Evolutionary conservation across 2,797 vertebrate genomes (phyloP).

Genomic region (Oophaga sylvatica): DNA sequence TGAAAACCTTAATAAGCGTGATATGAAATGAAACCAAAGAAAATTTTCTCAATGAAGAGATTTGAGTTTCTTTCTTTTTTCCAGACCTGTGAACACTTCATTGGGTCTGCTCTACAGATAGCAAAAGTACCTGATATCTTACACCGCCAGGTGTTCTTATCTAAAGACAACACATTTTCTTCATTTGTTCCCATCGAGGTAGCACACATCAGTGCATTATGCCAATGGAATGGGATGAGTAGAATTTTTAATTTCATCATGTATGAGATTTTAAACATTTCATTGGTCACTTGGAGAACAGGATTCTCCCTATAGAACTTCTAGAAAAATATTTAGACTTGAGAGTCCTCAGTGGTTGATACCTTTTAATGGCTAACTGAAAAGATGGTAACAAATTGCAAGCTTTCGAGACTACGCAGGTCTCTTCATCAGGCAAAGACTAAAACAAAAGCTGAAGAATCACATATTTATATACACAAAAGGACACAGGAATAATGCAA

Average conservation of each 20-base stretch:
- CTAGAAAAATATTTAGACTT: too few relatives aligned
- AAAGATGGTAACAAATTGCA: too few relatives aligned
- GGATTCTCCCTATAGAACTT: background rate
- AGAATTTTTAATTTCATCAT: constrained; percentile 1
- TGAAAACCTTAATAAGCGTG: constrained; percentile 24
- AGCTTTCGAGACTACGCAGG: too few relatives aligned
- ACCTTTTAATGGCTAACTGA: too few relatives aligned
- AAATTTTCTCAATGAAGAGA: constrained; percentile 31
- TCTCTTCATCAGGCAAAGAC: too few relatives aligned
- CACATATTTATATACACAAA: too few relatives aligned
- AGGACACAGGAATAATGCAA: too few relatives aligned
- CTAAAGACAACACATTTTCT: constrained; percentile 8
- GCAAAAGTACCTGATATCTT: constrained; percentile 7
- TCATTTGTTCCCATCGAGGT: background rate
- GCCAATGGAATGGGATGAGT: background rate
- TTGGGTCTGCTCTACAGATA: constrained; percentile 3
- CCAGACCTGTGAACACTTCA: constrained; percentile 5
- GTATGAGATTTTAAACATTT: background rate
- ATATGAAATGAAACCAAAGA: constrained; percentile 15
- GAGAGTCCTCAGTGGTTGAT: too few relatives aligned
- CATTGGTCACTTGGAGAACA: background rate
- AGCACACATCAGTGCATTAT: background rate
- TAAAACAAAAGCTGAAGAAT: too few relatives aligned
- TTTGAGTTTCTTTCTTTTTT: background rate
- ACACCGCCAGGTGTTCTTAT: constrained; percentile 19